Base-by-base conservation (phyloP, 2,888 invertebrate genomes). In the Drosophila rubida region DNA sequence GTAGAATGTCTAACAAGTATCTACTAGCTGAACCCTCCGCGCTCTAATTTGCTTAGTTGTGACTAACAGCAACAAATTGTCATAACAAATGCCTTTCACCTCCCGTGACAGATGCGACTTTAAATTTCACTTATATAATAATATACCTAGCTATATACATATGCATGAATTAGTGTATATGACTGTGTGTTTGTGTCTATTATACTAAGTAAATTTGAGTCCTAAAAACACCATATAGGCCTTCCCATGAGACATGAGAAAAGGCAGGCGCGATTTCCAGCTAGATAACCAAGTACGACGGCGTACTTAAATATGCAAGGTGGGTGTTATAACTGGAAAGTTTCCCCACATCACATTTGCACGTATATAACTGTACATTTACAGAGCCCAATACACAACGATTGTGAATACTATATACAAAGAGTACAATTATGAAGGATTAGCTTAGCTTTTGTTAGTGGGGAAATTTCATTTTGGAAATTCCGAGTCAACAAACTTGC, bases 241-340 rank as follows among this genome's bases (percentile, higher is more conserved):
- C 68, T 75, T 75, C 82, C 80, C 83, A 67, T 50, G 81, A 64
- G 82, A 64, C 57, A 46, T 45, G 57, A 44, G 62, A 27, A 37
- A 54, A 60, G 62, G 50, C 60, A 69, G 73, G 65, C 74, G 48
- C 60, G 44, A 63, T 60, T 81, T 77, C 71, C 77, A 74, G 77
- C 66, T 55, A 46, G 51, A 49, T 69, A 57, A 55, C 53, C 14
- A 14, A 7, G 13, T 23, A 39, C 39, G 11, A 0, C 27, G 7
- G 13, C 25, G 16, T 37, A 45, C 42, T 37, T 60, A 37, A 35
- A 53, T 35, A 53, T 35, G 19, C 42, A 45, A 9, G 60, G 19
- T 37, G 49, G 45, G 42, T 50, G 37, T 42, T n/a, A 44, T 11
- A 19, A 35, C 44, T 63, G 72, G 69, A 66, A 54, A 61, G 41